Conservation (phyloP, 2,797 vertebrate genomes). For the Sebastes vulpes region DNA sequence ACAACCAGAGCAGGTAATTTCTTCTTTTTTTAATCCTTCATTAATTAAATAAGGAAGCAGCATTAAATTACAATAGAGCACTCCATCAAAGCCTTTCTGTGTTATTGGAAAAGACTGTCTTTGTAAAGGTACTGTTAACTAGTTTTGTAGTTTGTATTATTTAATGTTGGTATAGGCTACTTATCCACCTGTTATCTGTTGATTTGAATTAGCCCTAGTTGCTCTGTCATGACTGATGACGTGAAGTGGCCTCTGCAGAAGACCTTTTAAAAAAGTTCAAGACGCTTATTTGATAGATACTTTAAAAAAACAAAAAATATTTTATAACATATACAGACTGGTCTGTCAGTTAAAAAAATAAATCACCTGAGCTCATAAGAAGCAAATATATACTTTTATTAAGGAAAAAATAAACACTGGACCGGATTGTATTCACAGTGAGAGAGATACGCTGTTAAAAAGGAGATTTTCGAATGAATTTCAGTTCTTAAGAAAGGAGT, state of each 20-base stretch:
- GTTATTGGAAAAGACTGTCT: neutral
- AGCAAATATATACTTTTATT: neutral
- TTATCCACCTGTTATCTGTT: slow-evolving; percentile 62
- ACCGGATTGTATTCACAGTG: neutral
- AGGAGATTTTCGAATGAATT: slow-evolving; percentile 21
- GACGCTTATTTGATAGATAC: neutral
- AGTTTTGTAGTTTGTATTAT: neutral
- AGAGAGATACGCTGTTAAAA: neutral
- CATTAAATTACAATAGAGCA: neutral
- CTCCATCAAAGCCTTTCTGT: neutral
- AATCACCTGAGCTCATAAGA: neutral
- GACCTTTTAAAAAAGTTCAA: neutral
- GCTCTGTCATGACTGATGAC: neutral
- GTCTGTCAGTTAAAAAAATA: neutral
- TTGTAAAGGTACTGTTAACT: neutral
- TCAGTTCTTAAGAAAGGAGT: slow-evolving; percentile 75
- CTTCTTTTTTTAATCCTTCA: neutral
- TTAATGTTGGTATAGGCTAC: neutral
- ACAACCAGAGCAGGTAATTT: slow-evolving; percentile 60
- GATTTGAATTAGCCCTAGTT: neutral
- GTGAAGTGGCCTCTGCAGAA: neutral
- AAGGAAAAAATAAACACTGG: neutral
- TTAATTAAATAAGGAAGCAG: neutral
- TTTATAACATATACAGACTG: neutral
- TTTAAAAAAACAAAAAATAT: neutral